phyloP scores from a whole-genome alignment of 2,113 vertebrate species.

The Saccopteryx leptura region DNA sequence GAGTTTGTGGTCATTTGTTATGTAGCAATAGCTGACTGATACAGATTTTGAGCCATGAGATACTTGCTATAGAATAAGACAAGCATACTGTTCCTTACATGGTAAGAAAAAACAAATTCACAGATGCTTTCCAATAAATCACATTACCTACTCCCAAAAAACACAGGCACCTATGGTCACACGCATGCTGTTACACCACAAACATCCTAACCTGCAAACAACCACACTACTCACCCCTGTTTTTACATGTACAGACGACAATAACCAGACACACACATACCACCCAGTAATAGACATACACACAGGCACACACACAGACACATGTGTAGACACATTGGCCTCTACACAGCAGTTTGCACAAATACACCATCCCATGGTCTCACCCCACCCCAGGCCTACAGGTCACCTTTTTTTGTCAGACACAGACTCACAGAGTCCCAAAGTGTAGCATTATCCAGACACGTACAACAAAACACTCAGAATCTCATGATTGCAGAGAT shows the following conservation, averaged over 20 bases:
- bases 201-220: not conserved
- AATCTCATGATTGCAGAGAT: not conserved
- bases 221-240: fast-evolving
- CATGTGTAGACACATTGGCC: not conserved
- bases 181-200: not conserved
- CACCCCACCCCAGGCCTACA: no score
- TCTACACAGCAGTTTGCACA: not conserved
- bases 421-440: not conserved
- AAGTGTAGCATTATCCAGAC: not conserved
- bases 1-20: not conserved
- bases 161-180: not conserved
- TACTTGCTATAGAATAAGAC: not conserved
- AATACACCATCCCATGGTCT: not conserved
- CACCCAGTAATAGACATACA: not conserved
- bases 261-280: no score
- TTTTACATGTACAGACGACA: no score
- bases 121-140: not conserved
- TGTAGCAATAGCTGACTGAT: not conserved
- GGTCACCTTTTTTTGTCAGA: not conserved
- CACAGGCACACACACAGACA: not conserved
- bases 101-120: not conserved
- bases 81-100: not conserved
- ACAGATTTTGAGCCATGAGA: not conserved
- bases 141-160: not conserved
- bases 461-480: not conserved